Evolutionary conservation across 2,888 invertebrate species (phyloP).

Genomic region (Hoplodrina ambigua): DNA sequence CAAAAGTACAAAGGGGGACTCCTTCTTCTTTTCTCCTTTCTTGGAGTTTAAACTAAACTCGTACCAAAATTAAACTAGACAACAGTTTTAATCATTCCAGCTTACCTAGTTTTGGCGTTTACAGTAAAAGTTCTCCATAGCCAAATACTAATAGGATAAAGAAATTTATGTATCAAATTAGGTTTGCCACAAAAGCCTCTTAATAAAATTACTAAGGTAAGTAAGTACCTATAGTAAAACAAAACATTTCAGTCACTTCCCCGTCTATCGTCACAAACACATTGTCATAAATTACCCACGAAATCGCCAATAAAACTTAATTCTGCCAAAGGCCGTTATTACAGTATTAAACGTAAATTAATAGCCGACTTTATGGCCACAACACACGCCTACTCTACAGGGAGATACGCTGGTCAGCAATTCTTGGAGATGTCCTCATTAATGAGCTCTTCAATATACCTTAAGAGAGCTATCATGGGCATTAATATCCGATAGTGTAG

Average conservation of each 20-base stretch:
- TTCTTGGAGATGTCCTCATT: conserved; percentile 82
- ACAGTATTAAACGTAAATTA: conserved; percentile 67
- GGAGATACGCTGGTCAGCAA: conserved; percentile 79
- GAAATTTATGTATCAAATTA: too few species aligned
- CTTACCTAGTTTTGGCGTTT: too few species aligned
- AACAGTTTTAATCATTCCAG: too few species aligned
- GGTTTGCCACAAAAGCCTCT: too few species aligned
- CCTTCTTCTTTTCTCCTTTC: too few species aligned
- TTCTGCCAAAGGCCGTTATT: conserved; percentile 59
- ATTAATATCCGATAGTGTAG: conserved; percentile 71
- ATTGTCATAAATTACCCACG: conserved; percentile 51
- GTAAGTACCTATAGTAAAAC: conserved; percentile 15
- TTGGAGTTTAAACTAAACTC: too few species aligned
- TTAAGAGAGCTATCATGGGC: conserved; percentile 74
- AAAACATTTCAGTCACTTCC: not conserved
- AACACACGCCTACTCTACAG: conserved; percentile 68
- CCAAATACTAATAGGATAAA: too few species aligned
- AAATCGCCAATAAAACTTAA: conserved; percentile 62
- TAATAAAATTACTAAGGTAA: too few species aligned
- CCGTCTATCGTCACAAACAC: conserved; percentile 39
- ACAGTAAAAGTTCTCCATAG: too few species aligned
- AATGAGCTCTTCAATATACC: conserved; percentile 83
- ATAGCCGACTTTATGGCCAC: conserved; percentile 74
- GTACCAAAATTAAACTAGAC: too few species aligned
- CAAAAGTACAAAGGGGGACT: too few species aligned